These are phyloP conservation scores for Schlechtendalia chinensis DNA, from an alignment of 1,140 invertebrate genomes.

Conservation along the genomic window DNA sequence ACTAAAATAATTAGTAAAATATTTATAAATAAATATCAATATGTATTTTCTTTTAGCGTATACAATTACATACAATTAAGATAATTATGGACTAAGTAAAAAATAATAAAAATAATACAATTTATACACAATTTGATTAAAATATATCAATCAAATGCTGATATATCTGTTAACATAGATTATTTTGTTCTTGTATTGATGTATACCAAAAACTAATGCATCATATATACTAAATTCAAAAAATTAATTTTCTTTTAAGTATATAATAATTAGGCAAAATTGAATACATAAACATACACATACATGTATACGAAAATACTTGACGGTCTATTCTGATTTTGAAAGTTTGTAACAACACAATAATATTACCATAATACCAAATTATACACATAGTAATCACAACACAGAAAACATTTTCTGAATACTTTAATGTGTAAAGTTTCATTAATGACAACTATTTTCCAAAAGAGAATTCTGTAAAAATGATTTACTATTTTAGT, in stretches of 20 bases:
- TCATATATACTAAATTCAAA: not conserved
- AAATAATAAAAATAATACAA: slow-evolving; percentile 14
- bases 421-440: not conserved
- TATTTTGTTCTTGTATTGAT: slow-evolving; percentile 16
- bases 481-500: not conserved
- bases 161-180: not conserved
- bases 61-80: slow-evolving; percentile 19
- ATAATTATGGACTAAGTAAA: slow-evolving; percentile 16
- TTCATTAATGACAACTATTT: slow-evolving; percentile 30
- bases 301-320: slow-evolving; percentile 21
- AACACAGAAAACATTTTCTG: slow-evolving; percentile 8
- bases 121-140: slow-evolving; percentile 12
- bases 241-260: not conserved
- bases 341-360: not conserved
- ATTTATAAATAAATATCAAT: slow-evolving; percentile 15
- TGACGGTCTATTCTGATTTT: slow-evolving; percentile 13
- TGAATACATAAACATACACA: not conserved
- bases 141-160: not conserved
- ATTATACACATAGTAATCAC: not conserved
- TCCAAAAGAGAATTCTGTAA: slow-evolving; percentile 20
- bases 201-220: not conserved
- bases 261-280: slow-evolving; percentile 10
- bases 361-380: not conserved
- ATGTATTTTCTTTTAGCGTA: not conserved
- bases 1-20: slow-evolving; percentile 14